phyloP scores from a whole-genome alignment of 2,888 invertebrate species.

The Orgyia antiqua region DNA sequence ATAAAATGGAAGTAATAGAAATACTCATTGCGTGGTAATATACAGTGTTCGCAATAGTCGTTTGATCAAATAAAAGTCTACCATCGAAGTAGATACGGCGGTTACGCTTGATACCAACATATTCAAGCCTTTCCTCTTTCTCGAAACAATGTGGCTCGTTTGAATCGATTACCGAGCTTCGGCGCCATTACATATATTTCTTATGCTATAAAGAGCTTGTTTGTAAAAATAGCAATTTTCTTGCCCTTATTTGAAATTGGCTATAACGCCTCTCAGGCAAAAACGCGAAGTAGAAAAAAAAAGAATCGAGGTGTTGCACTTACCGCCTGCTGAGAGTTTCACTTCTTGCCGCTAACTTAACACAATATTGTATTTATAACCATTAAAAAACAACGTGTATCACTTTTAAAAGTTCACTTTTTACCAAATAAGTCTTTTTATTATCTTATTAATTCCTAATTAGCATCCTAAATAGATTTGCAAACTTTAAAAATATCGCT shows the following conservation, averaged over 20 bases:
- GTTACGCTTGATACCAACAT: constrained; percentile 45
- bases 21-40: constrained; percentile 47
- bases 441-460: too few species aligned
- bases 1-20: constrained; percentile 48
- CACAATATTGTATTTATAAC: too few species aligned
- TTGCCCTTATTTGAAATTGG: constrained; percentile 48
- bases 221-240: constrained; percentile 63
- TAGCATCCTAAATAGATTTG: too few species aligned
- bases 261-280: constrained; percentile 45
- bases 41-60: constrained; percentile 51
- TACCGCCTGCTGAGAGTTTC: too few species aligned
- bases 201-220: constrained; percentile 51
- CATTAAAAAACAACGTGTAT: too few species aligned
- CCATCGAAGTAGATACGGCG: constrained; percentile 38
- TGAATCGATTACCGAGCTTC: constrained; percentile 55
- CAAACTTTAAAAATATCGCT: too few species aligned
- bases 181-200: constrained; percentile 47
- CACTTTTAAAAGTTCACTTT: too few species aligned
- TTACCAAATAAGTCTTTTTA: too few species aligned
- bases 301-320: too few species aligned
- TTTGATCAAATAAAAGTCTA: constrained; percentile 52
- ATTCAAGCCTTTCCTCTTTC: constrained; percentile 45
- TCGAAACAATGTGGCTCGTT: constrained; percentile 57
- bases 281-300: constrained; percentile 44
- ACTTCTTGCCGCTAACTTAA: too few species aligned